Percentiles rank a stretch among this genome's conserved stretches.
phyloP scores from a whole-genome alignment of 2,888 invertebrate genomes.

The Troides aeacus region DNA sequence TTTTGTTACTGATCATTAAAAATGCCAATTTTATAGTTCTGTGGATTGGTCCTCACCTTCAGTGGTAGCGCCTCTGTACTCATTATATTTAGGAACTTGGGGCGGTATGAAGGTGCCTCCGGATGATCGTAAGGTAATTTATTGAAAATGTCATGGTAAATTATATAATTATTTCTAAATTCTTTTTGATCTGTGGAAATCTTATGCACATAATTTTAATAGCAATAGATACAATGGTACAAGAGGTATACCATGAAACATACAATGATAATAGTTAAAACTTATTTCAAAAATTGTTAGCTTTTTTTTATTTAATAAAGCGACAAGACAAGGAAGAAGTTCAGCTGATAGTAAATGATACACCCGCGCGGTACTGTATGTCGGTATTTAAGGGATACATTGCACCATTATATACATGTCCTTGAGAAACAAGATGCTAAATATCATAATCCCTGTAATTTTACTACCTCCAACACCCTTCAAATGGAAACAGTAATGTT shows the following conservation, averaged over 20 bases:
- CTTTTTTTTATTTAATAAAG: no score
- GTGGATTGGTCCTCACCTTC: constrained; percentile 88
- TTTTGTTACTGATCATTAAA: constrained; percentile 1
- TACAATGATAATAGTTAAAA: not conserved
- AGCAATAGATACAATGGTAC: not conserved
- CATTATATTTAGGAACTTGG: constrained; percentile 87
- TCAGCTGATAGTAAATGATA: no score
- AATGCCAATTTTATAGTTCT: constrained; percentile 67
- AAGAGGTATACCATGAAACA: not conserved
- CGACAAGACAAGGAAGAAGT: no score
- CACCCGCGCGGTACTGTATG: no score
- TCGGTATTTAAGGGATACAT: no score
- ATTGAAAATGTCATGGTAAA: not conserved
- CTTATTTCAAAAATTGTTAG: not conserved
- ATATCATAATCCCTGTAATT: no score
- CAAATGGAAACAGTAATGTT: no score
- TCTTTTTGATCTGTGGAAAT: not conserved
- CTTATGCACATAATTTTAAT: not conserved
- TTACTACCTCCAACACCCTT: no score
- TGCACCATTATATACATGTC: no score
- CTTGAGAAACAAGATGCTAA: no score
- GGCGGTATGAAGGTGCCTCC: constrained; percentile 78
- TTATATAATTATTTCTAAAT: not conserved
- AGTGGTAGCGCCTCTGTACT: constrained; percentile 87
- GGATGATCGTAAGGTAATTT: constrained; percentile 83